phyloP scores from a whole-genome alignment of 2,113 vertebrate genomes.

The Okapia johnstoni region DNA sequence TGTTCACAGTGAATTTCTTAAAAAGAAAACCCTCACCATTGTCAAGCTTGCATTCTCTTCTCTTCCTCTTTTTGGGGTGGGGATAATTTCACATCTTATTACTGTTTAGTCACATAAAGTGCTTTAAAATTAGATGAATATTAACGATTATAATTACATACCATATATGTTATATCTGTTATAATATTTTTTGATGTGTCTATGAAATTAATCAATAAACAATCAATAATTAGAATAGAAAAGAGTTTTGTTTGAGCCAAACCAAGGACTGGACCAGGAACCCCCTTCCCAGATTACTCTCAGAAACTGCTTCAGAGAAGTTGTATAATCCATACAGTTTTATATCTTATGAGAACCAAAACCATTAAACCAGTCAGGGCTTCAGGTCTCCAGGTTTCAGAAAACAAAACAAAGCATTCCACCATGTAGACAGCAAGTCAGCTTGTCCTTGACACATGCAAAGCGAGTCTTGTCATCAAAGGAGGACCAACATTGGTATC shows the following conservation, averaged over 20 bases:
- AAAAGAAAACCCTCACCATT: accelerated
- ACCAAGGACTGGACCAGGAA: neutral
- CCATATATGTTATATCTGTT: neutral
- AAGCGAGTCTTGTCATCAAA: neutral
- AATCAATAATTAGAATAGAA: neutral
- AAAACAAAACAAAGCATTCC: neutral
- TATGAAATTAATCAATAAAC: neutral
- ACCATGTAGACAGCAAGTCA: neutral
- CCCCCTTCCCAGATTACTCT: neutral
- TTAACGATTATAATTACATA: neutral
- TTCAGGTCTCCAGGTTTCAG: neutral
- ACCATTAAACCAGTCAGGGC: neutral
- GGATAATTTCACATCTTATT: neutral
- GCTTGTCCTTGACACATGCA: neutral
- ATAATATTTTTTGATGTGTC: neutral
- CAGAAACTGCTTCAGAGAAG: neutral
- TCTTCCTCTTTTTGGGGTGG: neutral
- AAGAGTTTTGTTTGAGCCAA: neutral
- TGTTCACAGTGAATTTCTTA: neutral
- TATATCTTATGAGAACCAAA: neutral
- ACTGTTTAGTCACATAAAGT: neutral
- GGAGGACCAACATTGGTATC: neutral
- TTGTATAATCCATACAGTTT: neutral
- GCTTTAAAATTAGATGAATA: neutral
- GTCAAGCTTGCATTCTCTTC: neutral